Conservation (phyloP, 2,113 vertebrate genomes). For the Climacteris rufus region DNA sequence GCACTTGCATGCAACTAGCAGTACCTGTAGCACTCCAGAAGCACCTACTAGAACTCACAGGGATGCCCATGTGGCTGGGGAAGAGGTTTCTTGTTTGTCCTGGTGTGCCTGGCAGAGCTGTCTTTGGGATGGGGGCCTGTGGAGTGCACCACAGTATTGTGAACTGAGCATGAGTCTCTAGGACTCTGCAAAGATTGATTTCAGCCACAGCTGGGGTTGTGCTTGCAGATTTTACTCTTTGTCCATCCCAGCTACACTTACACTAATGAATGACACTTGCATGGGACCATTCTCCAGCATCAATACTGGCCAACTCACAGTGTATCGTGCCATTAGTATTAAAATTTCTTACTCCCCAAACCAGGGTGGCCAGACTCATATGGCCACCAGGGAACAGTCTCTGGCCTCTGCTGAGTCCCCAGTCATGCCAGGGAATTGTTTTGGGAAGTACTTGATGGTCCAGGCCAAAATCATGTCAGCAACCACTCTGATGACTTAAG, state of each 20-base stretch:
- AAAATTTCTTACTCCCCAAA: not conserved
- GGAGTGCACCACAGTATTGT: not conserved
- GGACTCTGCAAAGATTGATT: not conserved
- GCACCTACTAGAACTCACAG: not conserved
- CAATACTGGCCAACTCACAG: not conserved
- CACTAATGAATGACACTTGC: conserved; percentile 37
- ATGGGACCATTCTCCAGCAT: not conserved
- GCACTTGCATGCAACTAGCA: not conserved
- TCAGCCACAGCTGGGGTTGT: not conserved
- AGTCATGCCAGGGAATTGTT: conserved; percentile 14
- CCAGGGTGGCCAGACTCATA: not conserved
- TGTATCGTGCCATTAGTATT: not conserved
- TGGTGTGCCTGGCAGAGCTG: not conserved
- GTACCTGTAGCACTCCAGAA: not conserved
- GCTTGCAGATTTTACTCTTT: not conserved
- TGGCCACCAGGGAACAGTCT: not conserved
- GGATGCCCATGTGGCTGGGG: not conserved
- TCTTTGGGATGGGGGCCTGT: not conserved
- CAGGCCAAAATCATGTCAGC: conserved; percentile 33
- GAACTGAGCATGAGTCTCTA: not conserved
- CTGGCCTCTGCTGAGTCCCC: not conserved
- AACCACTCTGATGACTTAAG: not conserved
- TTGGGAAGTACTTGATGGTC: not conserved
- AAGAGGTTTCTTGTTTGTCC: not conserved
- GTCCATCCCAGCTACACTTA: not conserved